These are phyloP conservation scores for Tetraodon nigroviridis DNA, from an alignment of 2,113 vertebrate species.

Conservation along the genomic window DNA sequence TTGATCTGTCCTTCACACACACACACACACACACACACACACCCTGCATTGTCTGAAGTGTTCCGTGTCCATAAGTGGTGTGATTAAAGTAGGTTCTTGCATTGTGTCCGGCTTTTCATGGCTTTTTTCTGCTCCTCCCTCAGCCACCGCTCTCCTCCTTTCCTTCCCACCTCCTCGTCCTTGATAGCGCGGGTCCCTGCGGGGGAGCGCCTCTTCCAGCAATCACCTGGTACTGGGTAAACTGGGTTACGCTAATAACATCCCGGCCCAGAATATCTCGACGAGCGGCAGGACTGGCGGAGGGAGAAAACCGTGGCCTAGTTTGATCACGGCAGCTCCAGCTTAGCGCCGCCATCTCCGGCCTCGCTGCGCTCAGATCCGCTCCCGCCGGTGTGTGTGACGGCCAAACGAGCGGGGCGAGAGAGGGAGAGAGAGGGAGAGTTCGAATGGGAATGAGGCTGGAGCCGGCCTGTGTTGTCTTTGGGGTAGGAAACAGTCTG, in stretches of 20 bases:
- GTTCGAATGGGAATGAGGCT: constrained; percentile 53
- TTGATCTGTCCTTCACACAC: neutral
- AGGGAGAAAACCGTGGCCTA: constrained; percentile 59
- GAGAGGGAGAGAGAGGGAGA: constrained; percentile 33
- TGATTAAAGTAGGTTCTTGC: constrained; percentile 5
- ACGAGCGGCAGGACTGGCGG: constrained; percentile 33
- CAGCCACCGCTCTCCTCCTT: neutral
- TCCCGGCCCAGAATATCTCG: constrained; percentile 64
- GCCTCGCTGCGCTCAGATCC: constrained; percentile 31
- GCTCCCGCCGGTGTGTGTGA: constrained; percentile 38
- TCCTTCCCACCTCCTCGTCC: constrained; percentile 40
- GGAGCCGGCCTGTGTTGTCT: constrained; percentile 65
- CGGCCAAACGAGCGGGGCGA: constrained; percentile 26
- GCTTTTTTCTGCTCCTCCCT: constrained; percentile 13
- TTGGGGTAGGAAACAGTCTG: constrained; percentile 74
- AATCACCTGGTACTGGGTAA: constrained; percentile 69
- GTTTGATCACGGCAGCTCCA: constrained; percentile 41
- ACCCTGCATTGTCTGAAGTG: constrained; percentile 9
- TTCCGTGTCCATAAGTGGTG: neutral
- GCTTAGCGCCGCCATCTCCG: constrained; percentile 37
- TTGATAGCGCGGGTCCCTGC: constrained; percentile 44
- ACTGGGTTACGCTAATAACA: constrained; percentile 74
- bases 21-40: neutral
- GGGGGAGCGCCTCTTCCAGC: constrained; percentile 48
- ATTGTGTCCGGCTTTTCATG: constrained; percentile 6